Conservation (phyloP, 1,140 invertebrate species). For the Macrobrachium nipponense region DNA sequence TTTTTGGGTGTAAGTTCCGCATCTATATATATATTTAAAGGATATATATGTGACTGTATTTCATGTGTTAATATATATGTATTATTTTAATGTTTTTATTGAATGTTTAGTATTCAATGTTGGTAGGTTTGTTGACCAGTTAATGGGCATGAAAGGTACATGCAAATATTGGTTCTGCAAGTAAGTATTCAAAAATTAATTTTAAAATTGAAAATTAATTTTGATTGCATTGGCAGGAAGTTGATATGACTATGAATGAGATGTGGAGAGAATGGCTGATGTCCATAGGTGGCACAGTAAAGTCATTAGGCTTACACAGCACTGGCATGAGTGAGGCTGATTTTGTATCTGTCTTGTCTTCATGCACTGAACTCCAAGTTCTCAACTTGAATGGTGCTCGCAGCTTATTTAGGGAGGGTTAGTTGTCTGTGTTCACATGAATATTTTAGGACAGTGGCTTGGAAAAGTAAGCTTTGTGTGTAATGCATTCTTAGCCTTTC, state of each 20-base stretch:
- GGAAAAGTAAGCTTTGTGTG: neutral
- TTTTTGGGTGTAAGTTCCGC: no score
- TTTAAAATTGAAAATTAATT: no score
- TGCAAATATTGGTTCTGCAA: no score
- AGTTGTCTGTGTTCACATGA: constrained; percentile 5
- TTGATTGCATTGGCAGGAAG: constrained; percentile 38
- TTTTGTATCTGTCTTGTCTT: constrained; percentile 38
- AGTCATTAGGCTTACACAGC: constrained; percentile 48
- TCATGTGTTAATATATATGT: no score
- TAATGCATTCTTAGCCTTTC: no score
- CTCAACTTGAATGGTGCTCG: constrained; percentile 53
- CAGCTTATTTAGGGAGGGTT: constrained; percentile 53
- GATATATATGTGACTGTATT: no score
- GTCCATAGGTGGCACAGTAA: constrained; percentile 28
- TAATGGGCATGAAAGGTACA: no score
- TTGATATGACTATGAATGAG: constrained; percentile 28
- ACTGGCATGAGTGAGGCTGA: constrained; percentile 44
- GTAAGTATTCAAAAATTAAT: no score
- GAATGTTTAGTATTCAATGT: no score
- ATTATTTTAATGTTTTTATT: no score
- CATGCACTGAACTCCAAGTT: constrained; percentile 40
- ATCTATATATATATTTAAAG: no score
- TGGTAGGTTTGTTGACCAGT: no score
- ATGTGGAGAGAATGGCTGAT: constrained; percentile 46
- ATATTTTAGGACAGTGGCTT: neutral